Conservation (phyloP, 2,113 vertebrate species). For the Callorhinus ursinus region DNA sequence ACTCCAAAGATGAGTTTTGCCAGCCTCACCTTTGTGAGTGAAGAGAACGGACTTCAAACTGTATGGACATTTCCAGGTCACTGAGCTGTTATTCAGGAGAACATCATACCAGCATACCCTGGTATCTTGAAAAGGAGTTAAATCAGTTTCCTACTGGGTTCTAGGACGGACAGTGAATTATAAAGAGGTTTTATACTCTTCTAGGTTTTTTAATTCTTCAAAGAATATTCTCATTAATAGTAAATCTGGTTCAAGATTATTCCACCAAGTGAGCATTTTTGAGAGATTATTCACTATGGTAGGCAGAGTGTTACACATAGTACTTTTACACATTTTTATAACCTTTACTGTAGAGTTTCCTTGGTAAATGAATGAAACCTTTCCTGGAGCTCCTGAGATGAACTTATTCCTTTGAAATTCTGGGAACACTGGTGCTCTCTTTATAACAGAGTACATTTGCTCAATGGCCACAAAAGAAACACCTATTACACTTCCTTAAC, state of each 20-base stretch:
- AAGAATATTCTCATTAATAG: slow-evolving; percentile 3
- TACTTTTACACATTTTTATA: slow-evolving; percentile 37
- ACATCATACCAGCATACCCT: neutral
- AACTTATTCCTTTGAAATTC: slow-evolving; percentile 42
- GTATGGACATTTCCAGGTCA: neutral
- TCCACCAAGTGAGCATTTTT: slow-evolving; percentile 7
- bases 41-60: neutral
- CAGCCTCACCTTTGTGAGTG: neutral
- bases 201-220: neutral
- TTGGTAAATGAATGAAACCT: slow-evolving; percentile 33
- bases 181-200: neutral
- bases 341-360: slow-evolving; percentile 23
- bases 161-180: neutral
- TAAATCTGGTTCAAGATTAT: neutral
- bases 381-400: slow-evolving; percentile 38
- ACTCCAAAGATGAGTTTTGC: neutral
- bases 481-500: slow-evolving; percentile 4
- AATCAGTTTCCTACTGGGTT: neutral
- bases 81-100: neutral
- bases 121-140: neutral
- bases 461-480: neutral
- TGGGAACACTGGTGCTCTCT: neutral
- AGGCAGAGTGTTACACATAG: neutral
- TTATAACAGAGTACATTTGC: slow-evolving; percentile 23
- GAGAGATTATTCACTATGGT: neutral